Evolutionary conservation across 2,113 vertebrate genomes (phyloP), one percentile per base, ranked within the genome.

Genomic region (Neodontobutis hainanensis): DNA sequence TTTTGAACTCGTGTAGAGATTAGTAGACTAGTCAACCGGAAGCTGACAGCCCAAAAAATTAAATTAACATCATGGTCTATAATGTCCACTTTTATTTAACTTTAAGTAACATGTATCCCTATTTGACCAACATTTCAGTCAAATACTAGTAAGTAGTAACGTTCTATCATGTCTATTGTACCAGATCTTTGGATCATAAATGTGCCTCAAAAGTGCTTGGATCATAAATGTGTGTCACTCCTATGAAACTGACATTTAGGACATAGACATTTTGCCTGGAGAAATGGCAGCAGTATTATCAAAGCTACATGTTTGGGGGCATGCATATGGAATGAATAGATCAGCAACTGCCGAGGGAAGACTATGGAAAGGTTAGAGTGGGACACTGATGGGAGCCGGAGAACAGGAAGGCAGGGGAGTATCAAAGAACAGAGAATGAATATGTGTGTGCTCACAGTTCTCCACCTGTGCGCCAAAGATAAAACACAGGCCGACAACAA

Each of bases 321-420:
- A 51, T 65, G 70, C 40, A 72, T 81, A 58, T 68, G 32, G 35
- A 81, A 71, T 70, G 64, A 51, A 70, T 59, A 42, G 67, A 82
- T 66, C 70, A 71, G 34, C 57, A 65, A 46, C 61, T 53, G 71
- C 78, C 69, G 2, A 12, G 50, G 74, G 82, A 77, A 10, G 53
- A 49, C 73, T 61, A 42, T 58, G 52, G 27, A 83, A 85, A 84
- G 77, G 81, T 78, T 80, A 72, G 72, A 72, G 72, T 68, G 46
- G 61, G 73, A 68, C 61, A 56, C 46, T 11, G 27, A 47, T 12
- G 36, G 77, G 66, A 71, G 72, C 55, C 38, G 36, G 15, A 47
- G 57, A 61, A 57, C 10, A 8, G 27, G 51, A 19, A 44, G 32
- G 56, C 16, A 35, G 71, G 62, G 52, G 57, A 66, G 4, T 46